Percentiles rank a stretch among this genome's conserved stretches.
phyloP scores from a whole-genome alignment of 2,888 invertebrate genomes.

The Drosophila pegasa region DNA sequence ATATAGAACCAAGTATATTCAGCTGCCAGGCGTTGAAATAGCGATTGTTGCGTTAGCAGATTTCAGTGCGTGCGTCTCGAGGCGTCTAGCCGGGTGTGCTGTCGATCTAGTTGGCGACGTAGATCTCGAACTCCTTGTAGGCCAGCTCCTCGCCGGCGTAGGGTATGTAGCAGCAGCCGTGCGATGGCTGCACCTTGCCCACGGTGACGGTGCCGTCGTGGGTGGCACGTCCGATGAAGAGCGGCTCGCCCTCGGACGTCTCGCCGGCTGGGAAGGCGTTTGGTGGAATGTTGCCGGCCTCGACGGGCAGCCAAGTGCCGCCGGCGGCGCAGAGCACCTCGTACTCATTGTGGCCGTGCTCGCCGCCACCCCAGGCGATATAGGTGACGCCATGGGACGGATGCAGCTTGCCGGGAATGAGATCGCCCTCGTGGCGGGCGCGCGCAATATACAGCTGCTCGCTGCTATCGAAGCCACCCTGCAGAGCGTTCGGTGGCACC shows the following conservation, averaged over 20 bases:
- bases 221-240: conserved; percentile 91
- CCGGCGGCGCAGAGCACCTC: conserved; percentile 88
- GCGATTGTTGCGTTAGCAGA: conserved; percentile 13
- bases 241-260: conserved; percentile 91
- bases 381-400: conserved; percentile 90
- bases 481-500: conserved; percentile 90
- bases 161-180: conserved; percentile 93
- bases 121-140: conserved; percentile 92
- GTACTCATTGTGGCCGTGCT: conserved; percentile 89
- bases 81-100: conserved; percentile 16
- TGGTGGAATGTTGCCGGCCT: conserved; percentile 89
- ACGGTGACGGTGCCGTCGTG: conserved; percentile 92
- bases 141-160: conserved; percentile 92
- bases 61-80: conserved; percentile 46
- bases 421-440: conserved; percentile 89
- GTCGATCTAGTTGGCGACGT: conserved; percentile 83
- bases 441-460: conserved; percentile 89
- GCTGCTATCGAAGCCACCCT: conserved; percentile 87
- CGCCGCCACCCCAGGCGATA: conserved; percentile 91
- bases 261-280: conserved; percentile 91
- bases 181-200: conserved; percentile 94
- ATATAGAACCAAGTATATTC: conserved; percentile 30
- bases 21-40: conserved; percentile 29
- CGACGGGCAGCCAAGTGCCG: conserved; percentile 89
- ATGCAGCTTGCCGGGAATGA: conserved; percentile 90